These are phyloP conservation scores for Diaprepes abbreviatus DNA, from an alignment of 2,888 invertebrate species.

Conservation along the genomic window DNA sequence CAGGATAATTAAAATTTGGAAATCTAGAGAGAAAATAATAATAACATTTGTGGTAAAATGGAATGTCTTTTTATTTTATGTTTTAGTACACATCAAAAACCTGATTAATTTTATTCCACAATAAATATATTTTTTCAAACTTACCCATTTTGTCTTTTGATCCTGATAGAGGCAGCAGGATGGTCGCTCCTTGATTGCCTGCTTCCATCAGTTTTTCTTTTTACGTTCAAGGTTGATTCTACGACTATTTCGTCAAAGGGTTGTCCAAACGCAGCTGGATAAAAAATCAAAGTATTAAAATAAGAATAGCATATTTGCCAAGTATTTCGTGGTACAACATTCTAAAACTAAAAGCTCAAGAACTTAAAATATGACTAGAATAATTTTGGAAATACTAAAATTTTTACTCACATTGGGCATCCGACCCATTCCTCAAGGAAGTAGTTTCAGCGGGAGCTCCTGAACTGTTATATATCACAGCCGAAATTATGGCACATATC, in stretches of 20 bases:
- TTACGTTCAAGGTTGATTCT: conserved; percentile 55
- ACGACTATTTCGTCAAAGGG: conserved; percentile 57
- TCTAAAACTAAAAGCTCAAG: too few species aligned
- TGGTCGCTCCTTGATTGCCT: conserved; percentile 51
- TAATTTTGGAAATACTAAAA: too few species aligned
- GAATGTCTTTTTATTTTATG: too few species aligned
- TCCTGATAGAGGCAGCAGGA: conserved; percentile 12
- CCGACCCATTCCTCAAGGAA: conserved; percentile 37
- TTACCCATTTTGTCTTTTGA: conserved; percentile 40
- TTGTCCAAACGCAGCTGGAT: conserved; percentile 52
- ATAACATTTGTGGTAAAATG: too few species aligned
- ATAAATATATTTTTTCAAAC: background rate
- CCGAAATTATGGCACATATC: conserved; percentile 24
- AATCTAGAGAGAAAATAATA: conserved; percentile 10
- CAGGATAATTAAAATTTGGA: conserved; percentile 28
- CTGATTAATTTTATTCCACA: too few species aligned
- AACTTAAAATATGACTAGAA: too few species aligned
- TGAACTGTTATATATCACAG: conserved; percentile 18
- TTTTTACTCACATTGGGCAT: conserved; percentile 50
- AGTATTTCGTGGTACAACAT: too few species aligned
- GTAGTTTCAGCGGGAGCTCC: conserved; percentile 43
- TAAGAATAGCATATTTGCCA: too few species aligned
- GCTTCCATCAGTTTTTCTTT: conserved; percentile 50
- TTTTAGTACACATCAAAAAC: too few species aligned
- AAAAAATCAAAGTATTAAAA: too few species aligned